Percentiles rank a stretch among this genome's conserved stretches.
These are phyloP conservation scores for Tachysurus vachellii DNA, from an alignment of 2,113 vertebrate species.

Conservation along the genomic window DNA sequence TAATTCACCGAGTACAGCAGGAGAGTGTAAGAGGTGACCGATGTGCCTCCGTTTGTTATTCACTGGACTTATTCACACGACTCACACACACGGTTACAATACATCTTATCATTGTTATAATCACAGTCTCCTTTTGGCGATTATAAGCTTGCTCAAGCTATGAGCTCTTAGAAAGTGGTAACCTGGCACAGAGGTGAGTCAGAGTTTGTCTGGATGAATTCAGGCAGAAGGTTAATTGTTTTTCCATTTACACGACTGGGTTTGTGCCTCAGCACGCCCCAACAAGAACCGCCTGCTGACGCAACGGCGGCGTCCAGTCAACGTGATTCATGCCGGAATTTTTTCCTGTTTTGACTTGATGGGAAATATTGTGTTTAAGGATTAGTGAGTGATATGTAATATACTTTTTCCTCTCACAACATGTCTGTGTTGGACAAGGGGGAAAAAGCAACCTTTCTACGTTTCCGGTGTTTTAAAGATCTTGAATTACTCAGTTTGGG, in stretches of 20 bases:
- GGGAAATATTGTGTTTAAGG: neutral
- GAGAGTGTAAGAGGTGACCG: neutral
- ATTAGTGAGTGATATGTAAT: neutral
- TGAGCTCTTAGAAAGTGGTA: neutral
- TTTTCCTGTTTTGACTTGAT: slow-evolving; percentile 13
- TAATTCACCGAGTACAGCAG: neutral
- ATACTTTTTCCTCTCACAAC: neutral
- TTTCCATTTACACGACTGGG: neutral
- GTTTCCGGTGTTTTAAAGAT: neutral
- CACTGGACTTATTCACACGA: neutral
- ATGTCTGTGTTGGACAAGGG: neutral
- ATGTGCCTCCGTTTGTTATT: slow-evolving; percentile 19
- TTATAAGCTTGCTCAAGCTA: neutral
- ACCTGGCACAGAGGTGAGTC: neutral
- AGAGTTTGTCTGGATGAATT: slow-evolving; percentile 12
- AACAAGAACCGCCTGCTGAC: neutral
- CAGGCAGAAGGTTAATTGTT: slow-evolving; percentile 11
- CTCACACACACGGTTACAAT: no score
- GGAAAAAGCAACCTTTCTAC: neutral
- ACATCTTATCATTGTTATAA: neutral
- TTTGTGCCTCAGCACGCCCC: neutral
- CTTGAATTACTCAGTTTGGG: neutral
- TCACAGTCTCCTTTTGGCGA: neutral
- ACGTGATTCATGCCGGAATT: neutral
- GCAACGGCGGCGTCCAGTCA: neutral